phyloP scores from a whole-genome alignment of 2,113 vertebrate genomes.

The Cynocephalus volans region DNA sequence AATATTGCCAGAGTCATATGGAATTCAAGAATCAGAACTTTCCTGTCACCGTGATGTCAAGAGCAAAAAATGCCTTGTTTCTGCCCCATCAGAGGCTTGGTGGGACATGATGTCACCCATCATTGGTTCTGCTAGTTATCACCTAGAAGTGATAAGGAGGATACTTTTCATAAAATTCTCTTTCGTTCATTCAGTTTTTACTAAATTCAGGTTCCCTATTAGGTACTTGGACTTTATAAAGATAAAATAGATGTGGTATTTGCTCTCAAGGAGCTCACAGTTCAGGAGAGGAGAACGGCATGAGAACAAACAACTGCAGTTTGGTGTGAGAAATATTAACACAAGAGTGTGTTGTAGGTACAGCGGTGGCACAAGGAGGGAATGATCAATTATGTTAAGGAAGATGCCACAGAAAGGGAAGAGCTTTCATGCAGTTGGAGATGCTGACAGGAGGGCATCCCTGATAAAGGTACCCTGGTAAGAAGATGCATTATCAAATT shows the following conservation, averaged over 20 bases:
- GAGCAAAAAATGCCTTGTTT: conserved; percentile 6
- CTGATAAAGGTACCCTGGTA: not conserved
- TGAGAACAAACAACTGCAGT: not conserved
- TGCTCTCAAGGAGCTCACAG: not conserved
- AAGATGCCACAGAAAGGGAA: conserved; percentile 32
- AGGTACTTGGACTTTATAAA: conserved; percentile 34
- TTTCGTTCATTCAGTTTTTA: conserved; percentile 48
- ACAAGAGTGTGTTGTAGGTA: not conserved
- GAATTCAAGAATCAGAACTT: conserved; percentile 42
- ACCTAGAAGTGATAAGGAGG: not conserved
- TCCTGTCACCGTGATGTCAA: not conserved
- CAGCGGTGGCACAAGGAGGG: not conserved
- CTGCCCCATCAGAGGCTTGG: not conserved
- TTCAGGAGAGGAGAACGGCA: not conserved
- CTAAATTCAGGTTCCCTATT: not conserved
- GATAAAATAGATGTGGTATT: not conserved
- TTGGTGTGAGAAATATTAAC: not conserved
- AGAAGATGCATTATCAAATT: conserved; percentile 41
- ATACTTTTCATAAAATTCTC: conserved; percentile 34
- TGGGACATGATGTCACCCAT: not conserved
- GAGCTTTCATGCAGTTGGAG: not conserved
- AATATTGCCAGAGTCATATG: not conserved
- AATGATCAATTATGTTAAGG: not conserved
- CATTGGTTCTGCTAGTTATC: not conserved
- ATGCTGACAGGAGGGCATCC: not conserved